Evolutionary conservation across 2,113 vertebrate species (phyloP).

Genomic region (Beaufortia kweichowensis): DNA sequence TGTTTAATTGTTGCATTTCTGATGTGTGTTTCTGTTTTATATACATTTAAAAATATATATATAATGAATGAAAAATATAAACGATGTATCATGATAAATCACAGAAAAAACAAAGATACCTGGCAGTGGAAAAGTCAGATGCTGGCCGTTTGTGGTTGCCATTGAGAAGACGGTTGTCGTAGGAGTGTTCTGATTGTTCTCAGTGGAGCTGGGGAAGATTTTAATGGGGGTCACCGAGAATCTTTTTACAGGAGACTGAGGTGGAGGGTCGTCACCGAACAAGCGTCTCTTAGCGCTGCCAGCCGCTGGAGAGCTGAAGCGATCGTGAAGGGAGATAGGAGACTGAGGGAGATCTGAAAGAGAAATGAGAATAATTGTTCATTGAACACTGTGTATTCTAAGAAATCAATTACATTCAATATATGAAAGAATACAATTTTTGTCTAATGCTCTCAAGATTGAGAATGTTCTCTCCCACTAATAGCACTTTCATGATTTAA

Average conservation of each 20-base stretch:
- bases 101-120: constrained; percentile 65
- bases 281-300: constrained; percentile 94
- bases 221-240: constrained; percentile 69
- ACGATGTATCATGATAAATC: background rate
- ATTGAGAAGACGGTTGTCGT: constrained; percentile 79
- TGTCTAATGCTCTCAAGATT: no score
- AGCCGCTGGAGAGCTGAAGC: constrained; percentile 92
- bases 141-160: constrained; percentile 76
- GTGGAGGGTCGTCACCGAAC: constrained; percentile 86
- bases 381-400: no score
- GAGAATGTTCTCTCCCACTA: no score
- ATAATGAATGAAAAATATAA: no score
- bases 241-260: constrained; percentile 70
- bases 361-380: background rate
- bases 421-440: no score
- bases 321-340: constrained; percentile 87
- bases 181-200: constrained; percentile 64
- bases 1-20: background rate
- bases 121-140: constrained; percentile 81
- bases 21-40: no score
- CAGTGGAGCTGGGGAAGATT: constrained; percentile 64
- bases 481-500: no score
- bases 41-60: no score
- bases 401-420: background rate
- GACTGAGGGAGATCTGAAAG: constrained; percentile 79